phyloP scores from a whole-genome alignment of 2,113 vertebrate species.

The Polypterus senegalus region DNA sequence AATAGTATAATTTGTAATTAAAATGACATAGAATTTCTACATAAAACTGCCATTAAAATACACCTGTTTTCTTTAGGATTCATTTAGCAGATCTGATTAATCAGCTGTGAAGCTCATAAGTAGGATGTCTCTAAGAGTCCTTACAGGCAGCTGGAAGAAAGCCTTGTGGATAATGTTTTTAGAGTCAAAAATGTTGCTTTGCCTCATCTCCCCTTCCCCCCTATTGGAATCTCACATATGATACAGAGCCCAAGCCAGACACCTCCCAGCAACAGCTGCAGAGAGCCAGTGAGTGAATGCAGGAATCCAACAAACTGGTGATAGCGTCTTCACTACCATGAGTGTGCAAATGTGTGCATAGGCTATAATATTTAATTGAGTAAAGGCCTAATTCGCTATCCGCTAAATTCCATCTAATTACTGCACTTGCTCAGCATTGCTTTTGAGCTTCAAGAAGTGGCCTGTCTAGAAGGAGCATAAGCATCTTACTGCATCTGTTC shows the following conservation, averaged over 20 bases:
- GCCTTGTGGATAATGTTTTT: background rate
- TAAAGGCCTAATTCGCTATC: background rate
- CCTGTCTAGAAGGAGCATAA: slow-evolving; percentile 21
- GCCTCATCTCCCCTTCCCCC: no score
- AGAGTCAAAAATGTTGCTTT: background rate
- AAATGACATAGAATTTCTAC: no score
- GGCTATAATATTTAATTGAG: background rate
- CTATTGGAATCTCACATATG: background rate
- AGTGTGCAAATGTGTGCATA: background rate
- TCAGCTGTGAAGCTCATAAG: no score
- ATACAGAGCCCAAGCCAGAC: background rate
- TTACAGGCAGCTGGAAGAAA: background rate
- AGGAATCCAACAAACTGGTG: background rate
- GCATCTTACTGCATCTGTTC: slow-evolving; percentile 49
- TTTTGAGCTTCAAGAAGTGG: background rate
- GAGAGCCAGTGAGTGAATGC: background rate
- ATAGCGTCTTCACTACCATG: background rate
- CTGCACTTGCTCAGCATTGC: background rate
- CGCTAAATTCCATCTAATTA: background rate
- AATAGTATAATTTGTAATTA: no score
- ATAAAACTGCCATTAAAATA: no score
- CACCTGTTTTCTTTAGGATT: no score
- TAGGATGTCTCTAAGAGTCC: background rate
- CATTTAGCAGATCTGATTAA: no score
- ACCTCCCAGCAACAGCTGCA: background rate